phyloP scores from a whole-genome alignment of 2,888 invertebrate genomes.

The Noctua janthe region DNA sequence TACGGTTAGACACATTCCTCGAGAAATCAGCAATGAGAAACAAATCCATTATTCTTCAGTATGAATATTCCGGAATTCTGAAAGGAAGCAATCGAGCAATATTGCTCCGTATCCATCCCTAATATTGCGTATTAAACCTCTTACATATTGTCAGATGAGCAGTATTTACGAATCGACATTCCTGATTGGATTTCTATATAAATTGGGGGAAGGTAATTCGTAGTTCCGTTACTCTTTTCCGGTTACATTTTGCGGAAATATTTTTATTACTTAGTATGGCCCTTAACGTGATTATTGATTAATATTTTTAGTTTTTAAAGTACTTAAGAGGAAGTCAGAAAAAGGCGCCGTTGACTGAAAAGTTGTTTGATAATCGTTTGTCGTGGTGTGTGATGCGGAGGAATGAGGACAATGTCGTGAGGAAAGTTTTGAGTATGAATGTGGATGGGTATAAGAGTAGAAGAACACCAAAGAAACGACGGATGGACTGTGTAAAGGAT shows the following conservation, averaged over 20 bases:
- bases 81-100: slow-evolving; percentile 18
- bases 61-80: slow-evolving; percentile 2
- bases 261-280: background rate
- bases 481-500: too few species aligned
- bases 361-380: too few species aligned
- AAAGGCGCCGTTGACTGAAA: too few species aligned
- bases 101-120: slow-evolving; percentile 35
- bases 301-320: too few species aligned
- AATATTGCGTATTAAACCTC: slow-evolving; percentile 43
- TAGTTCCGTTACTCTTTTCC: background rate
- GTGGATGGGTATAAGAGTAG: too few species aligned
- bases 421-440: too few species aligned
- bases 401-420: too few species aligned
- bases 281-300: too few species aligned
- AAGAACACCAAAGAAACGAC: too few species aligned
- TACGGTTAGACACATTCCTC: background rate
- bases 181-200: slow-evolving; percentile 34
- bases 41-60: slow-evolving; percentile 10
- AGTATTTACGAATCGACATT: slow-evolving; percentile 19
- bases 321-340: too few species aligned
- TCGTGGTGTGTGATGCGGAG: too few species aligned
- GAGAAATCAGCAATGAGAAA: background rate
- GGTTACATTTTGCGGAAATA: background rate
- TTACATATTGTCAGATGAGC: slow-evolving; percentile 18
- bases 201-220: slow-evolving; percentile 17